Evolutionary conservation across 2,113 vertebrate species (phyloP), one percentile per base, ranked within the genome.

Genomic region (Otocyon megalotis): DNA sequence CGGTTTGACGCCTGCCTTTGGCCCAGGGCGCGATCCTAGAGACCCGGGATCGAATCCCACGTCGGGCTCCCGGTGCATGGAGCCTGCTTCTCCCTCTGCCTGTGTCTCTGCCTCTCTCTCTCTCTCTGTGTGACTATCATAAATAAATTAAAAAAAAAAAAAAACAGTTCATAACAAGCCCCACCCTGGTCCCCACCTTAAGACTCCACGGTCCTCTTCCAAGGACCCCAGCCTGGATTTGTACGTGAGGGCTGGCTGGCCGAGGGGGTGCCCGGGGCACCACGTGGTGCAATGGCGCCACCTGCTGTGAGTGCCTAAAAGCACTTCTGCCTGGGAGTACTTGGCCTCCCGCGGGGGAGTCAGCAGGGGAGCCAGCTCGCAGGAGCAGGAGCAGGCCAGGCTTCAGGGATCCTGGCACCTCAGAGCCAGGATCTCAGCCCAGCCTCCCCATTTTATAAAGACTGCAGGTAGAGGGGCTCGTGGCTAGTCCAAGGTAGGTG

Each of bases 241-340:
- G 67, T 90, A 1, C 16, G 53, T 1, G 5, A 24, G 8, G 43
- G 74, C 60, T 3, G 58, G 35, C 54, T 16, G 1, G 43, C 43
- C 43, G 7, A 43, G 74, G 93, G 30, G 12, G 86, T 19, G 80
- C 83, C 88, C 11, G 28, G 9, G n/a, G 0, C 0, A 5, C 48
- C 74, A 30, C 5, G 0, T 35, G 91, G 96, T 80, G 77, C 76
- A 91, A 93, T 20, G 97, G 98, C 98, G 98, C 98, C 98, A 98
- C 97, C 99, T 99, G 98, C 98, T 98, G 98, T 93, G 97, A 95
- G 89, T 26, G 96, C 3, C 1, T 4, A 14, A 76, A 72, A 85
- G 89, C 93, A 60, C 76, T 19, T 92, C 12, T 77, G 4, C 37
- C 37, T 11, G 5, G 43, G 22, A 60, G 30, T 65, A 3, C 43